Evolutionary conservation across 2,113 vertebrate species (phyloP).

Genomic region (Pomatorhinus ruficollis): DNA sequence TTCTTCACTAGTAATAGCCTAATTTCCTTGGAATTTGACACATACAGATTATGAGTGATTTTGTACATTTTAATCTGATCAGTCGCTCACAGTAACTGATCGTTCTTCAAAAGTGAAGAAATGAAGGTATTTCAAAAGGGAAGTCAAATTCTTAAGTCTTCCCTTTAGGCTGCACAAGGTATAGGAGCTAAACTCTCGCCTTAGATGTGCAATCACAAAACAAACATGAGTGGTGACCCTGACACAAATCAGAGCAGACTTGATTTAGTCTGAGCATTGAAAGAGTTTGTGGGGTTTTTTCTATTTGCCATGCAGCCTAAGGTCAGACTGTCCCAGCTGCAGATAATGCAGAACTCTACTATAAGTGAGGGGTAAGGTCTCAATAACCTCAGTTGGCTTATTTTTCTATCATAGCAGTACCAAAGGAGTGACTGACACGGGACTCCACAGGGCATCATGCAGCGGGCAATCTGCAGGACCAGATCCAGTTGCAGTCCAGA

Average conservation of each 20-base stretch:
- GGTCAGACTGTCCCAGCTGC: not conserved
- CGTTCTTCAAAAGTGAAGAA: conserved; percentile 13
- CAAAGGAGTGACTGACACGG: not conserved
- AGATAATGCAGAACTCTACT: not conserved
- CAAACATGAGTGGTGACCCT: not conserved
- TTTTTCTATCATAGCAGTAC: not conserved
- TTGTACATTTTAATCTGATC: conserved; percentile 38
- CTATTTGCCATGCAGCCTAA: not conserved
- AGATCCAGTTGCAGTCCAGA: not conserved
- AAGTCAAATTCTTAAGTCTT: not conserved
- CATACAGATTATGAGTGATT: conserved; percentile 23
- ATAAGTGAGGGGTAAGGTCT: not conserved
- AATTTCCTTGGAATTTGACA: conserved; percentile 52
- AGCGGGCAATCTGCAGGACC: not conserved
- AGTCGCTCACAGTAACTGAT: not conserved
- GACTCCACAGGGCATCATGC: not conserved
- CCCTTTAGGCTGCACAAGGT: not conserved
- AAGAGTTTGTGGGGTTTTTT: not conserved
- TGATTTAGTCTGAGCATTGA: not conserved
- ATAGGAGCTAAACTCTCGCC: not conserved
- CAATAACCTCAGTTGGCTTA: not conserved
- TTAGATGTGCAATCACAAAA: not conserved
- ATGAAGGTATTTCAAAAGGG: not conserved
- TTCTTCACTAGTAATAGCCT: conserved; percentile 38
- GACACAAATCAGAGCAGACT: not conserved